Evolutionary conservation across 1,140 invertebrate species (phyloP).

Genomic region (Drosophila seguyi): DNA sequence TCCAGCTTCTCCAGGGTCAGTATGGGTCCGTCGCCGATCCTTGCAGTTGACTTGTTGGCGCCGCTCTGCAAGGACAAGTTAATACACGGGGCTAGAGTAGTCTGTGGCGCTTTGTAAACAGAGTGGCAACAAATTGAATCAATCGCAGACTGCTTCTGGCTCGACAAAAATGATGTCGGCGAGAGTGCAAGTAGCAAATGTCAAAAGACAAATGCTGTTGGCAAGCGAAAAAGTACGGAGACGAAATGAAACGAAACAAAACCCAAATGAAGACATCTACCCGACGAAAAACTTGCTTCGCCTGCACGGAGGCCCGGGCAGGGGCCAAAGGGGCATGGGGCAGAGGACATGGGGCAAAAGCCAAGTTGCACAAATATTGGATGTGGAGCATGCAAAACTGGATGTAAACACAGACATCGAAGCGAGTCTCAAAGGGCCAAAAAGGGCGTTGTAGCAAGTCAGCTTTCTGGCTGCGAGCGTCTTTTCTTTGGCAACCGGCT

Average conservation of each 20-base stretch:
- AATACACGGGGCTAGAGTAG: constrained; percentile 2
- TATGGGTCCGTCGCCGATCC: constrained; percentile 88
- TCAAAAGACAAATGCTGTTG: constrained; percentile 69
- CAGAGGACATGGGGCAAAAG: constrained; percentile 45
- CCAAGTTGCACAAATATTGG: constrained; percentile 67
- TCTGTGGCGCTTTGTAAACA: constrained; percentile 40
- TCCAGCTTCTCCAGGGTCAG: constrained; percentile 89
- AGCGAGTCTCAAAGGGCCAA: constrained; percentile 51
- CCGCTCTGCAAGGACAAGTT: constrained; percentile 68
- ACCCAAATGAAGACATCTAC: constrained; percentile 43
- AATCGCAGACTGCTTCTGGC: constrained; percentile 35
- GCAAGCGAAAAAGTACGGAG: constrained; percentile 37
- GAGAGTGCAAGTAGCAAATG: constrained; percentile 56
- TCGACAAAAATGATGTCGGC: constrained; percentile 50
- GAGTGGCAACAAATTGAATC: constrained; percentile 55
- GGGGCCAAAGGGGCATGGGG: not conserved
- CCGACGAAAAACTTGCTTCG: constrained; percentile 32
- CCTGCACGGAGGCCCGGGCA: constrained; percentile 2
- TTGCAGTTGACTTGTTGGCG: constrained; percentile 76
- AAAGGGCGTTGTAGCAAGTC: constrained; percentile 57
- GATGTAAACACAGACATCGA: constrained; percentile 69
- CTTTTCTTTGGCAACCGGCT: constrained; percentile 46
- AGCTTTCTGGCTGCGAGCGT: constrained; percentile 53
- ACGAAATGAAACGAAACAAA: constrained; percentile 29
- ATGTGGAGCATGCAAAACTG: constrained; percentile 66